These are phyloP conservation scores for Vombatus ursinus DNA, from an alignment of 2,113 vertebrate genomes.

Conservation along the genomic window DNA sequence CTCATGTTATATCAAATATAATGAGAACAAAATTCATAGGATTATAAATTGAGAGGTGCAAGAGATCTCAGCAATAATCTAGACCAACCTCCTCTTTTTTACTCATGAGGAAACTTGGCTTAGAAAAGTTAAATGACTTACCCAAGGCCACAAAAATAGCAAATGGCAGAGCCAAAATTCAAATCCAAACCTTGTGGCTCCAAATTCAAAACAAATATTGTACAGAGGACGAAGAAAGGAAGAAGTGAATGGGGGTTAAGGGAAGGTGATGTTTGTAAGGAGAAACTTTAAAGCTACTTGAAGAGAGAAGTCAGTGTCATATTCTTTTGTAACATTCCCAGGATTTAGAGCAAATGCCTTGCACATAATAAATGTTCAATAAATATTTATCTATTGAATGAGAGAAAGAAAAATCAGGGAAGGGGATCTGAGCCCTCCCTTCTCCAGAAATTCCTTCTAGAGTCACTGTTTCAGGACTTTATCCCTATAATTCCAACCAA, in stretches of 20 bases:
- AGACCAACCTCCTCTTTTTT: background rate
- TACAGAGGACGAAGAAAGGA: background rate
- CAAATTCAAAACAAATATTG: background rate
- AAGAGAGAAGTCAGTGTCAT: background rate
- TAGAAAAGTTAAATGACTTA: background rate
- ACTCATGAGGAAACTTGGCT: background rate
- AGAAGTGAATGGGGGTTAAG: background rate
- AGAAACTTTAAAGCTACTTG: constrained; percentile 15
- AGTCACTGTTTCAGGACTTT: background rate
- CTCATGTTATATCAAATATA: background rate
- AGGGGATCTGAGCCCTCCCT: background rate
- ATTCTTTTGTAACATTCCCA: constrained; percentile 11
- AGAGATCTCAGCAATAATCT: background rate
- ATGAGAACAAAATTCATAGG: background rate
- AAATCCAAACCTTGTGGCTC: background rate
- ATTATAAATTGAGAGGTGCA: background rate
- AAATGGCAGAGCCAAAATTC: background rate
- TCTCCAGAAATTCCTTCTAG: background rate
- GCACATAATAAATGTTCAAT: constrained; percentile 7
- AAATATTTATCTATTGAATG: constrained; percentile 37
- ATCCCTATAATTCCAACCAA: background rate
- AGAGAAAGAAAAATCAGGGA: background rate
- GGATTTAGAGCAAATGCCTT: background rate
- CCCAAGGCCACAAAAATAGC: background rate
- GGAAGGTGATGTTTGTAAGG: background rate